Evolutionary conservation across 2,888 invertebrate genomes (phyloP).

Genomic region (Patella pellucida): DNA sequence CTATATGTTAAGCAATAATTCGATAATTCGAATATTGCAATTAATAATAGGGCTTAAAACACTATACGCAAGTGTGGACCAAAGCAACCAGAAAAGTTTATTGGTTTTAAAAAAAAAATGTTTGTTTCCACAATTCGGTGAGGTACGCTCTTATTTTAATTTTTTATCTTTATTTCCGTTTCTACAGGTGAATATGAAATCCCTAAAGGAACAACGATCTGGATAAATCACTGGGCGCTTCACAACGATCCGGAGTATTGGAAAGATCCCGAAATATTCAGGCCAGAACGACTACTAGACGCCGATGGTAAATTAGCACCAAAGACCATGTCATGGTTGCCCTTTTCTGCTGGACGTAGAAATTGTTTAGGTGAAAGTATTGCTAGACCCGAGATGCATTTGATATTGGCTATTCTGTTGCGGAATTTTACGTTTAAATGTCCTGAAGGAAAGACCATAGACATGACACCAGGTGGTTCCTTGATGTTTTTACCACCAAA

Average conservation of each 20-base stretch:
- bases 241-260: slow-evolving; percentile 51
- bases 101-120: too few species aligned
- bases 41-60: too few species aligned
- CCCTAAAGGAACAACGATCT: slow-evolving; percentile 48
- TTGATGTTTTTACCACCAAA: neutral
- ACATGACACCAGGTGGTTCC: neutral
- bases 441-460: neutral
- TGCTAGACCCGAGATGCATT: slow-evolving; percentile 32
- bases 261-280: slow-evolving; percentile 49
- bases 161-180: too few species aligned
- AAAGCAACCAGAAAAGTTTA: too few species aligned
- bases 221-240: slow-evolving; percentile 51
- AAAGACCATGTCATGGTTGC: slow-evolving; percentile 53
- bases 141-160: too few species aligned
- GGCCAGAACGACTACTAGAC: slow-evolving; percentile 53
- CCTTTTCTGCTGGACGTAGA: slow-evolving; percentile 51
- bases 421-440: slow-evolving; percentile 26
- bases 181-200: slow-evolving; percentile 47
- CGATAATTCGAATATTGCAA: too few species aligned
- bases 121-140: too few species aligned
- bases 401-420: slow-evolving; percentile 25
- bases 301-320: slow-evolving; percentile 48
- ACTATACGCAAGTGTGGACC: too few species aligned
- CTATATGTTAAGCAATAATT: too few species aligned
- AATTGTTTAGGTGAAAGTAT: slow-evolving; percentile 34